phyloP scores from a whole-genome alignment of 1,140 invertebrate genomes.

The Drosophila parabipectinata region DNA sequence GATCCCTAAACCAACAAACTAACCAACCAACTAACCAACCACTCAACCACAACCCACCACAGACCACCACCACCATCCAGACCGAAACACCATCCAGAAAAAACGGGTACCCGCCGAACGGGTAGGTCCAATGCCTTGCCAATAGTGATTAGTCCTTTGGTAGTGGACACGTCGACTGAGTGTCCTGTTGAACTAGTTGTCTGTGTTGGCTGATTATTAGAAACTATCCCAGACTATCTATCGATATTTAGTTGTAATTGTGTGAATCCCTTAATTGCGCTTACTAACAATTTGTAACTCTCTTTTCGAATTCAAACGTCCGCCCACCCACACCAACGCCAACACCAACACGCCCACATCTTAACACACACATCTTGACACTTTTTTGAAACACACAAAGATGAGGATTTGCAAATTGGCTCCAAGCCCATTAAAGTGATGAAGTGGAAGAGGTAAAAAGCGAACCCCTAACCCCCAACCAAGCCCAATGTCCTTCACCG shows the following conservation, averaged over 20 bases:
- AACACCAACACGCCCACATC: conserved; percentile 1
- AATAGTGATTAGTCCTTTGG: conserved; percentile 14
- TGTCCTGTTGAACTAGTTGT: conserved; percentile 23
- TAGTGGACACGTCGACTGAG: conserved; percentile 5
- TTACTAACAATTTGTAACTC: conserved; percentile 68
- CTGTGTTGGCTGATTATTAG: conserved; percentile 1
- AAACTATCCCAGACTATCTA: neutral
- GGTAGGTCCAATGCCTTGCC: conserved; percentile 58
- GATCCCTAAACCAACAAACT: conserved; percentile 19
- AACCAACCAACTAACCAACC: conserved; percentile 16
- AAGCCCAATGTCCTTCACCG: neutral
- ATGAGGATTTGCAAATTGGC: conserved; percentile 81
- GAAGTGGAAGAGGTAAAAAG: conserved; percentile 82
- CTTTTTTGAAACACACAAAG: conserved; percentile 46
- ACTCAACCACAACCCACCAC: conserved; percentile 17
- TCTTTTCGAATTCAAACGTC: conserved; percentile 43
- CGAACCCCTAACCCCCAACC: neutral
- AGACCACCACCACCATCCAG: conserved; percentile 17
- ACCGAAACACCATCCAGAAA: conserved; percentile 26
- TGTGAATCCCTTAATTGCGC: conserved; percentile 21
- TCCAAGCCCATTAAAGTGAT: conserved; percentile 79
- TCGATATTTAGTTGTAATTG: conserved; percentile 28
- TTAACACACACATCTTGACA: conserved; percentile 12
- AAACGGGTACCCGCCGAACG: conserved; percentile 22
- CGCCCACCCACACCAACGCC: conserved; percentile 5